phyloP scores from a whole-genome alignment of 2,888 invertebrate genomes.

The Orthonevra nobilis region DNA sequence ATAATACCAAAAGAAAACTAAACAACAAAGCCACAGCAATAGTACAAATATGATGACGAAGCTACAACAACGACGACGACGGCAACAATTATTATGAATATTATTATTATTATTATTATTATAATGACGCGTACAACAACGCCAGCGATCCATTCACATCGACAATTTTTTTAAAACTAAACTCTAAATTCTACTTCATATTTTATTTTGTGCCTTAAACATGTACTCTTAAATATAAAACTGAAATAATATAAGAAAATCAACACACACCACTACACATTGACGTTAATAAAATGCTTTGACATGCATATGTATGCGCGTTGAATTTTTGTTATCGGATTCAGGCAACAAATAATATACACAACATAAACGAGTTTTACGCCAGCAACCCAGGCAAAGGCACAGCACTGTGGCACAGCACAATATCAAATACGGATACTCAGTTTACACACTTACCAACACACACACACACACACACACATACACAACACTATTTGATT shows the following conservation, averaged over 20 bases:
- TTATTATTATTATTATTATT: no score
- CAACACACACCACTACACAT: constrained; percentile 28
- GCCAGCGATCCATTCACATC: constrained; percentile 70
- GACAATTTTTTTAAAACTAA: constrained; percentile 73
- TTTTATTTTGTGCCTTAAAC: constrained; percentile 60
- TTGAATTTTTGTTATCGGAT: constrained; percentile 2
- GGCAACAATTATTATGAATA: no score
- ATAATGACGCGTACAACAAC: constrained; percentile 35
- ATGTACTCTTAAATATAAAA: constrained; percentile 68
- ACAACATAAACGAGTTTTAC: constrained; percentile 53
- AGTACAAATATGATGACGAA: constrained; percentile 64
- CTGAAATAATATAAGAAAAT: constrained; percentile 68
- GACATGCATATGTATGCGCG: not conserved
- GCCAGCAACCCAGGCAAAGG: constrained; percentile 14
- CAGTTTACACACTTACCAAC: constrained; percentile 2
- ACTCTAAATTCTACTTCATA: constrained; percentile 72
- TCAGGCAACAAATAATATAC: constrained; percentile 22
- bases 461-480: not conserved
- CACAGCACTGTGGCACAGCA: not conserved
- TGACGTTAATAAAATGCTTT: no score
- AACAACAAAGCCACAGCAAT: constrained; percentile 66
- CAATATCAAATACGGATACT: constrained; percentile 9
- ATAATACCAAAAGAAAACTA: constrained; percentile 71
- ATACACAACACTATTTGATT: not conserved
- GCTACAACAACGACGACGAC: constrained; percentile 57